phyloP scores from a whole-genome alignment of 2,888 invertebrate genomes.

The Laothoe populi region DNA sequence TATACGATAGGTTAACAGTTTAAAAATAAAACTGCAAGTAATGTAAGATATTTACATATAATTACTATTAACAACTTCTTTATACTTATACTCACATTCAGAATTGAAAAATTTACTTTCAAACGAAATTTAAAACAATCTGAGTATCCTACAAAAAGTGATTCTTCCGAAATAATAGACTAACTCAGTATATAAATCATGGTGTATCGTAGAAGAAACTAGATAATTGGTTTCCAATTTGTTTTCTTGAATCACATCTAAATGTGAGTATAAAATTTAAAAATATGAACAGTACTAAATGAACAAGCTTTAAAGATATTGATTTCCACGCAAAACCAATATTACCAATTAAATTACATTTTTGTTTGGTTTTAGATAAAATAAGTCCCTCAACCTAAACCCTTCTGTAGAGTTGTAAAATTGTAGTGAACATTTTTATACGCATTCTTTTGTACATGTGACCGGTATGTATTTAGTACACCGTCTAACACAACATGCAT shows the following conservation, averaged over 20 bases:
- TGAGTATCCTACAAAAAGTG: neutral
- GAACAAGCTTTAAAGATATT: slow-evolving; percentile 21
- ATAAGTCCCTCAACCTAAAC: neutral
- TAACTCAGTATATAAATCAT: neutral
- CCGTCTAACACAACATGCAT: slow-evolving; percentile 24
- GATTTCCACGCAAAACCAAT: slow-evolving; percentile 10
- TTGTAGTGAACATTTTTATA: slow-evolving; percentile 33
- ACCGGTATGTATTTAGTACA: slow-evolving; percentile 22
- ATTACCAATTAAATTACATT: neutral
- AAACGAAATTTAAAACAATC: too few species aligned
- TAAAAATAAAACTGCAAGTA: slow-evolving; percentile 6
- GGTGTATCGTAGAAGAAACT: neutral
- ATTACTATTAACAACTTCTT: slow-evolving; percentile 3
- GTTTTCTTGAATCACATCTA: neutral
- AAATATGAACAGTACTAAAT: slow-evolving; percentile 7
- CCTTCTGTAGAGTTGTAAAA: slow-evolving; percentile 19
- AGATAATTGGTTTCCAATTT: too few species aligned
- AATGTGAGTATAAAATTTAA: slow-evolving; percentile 13
- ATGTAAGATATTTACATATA: slow-evolving; percentile 12
- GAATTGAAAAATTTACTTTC: neutral
- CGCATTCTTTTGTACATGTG: slow-evolving; percentile 28
- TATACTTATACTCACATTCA: slow-evolving; percentile 16
- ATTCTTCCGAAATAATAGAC: too few species aligned
- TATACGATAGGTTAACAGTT: slow-evolving; percentile 37
- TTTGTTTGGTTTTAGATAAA: neutral